Base-by-base conservation (phyloP, 2,113 vertebrate species). In the Pluvianellus socialis region DNA sequence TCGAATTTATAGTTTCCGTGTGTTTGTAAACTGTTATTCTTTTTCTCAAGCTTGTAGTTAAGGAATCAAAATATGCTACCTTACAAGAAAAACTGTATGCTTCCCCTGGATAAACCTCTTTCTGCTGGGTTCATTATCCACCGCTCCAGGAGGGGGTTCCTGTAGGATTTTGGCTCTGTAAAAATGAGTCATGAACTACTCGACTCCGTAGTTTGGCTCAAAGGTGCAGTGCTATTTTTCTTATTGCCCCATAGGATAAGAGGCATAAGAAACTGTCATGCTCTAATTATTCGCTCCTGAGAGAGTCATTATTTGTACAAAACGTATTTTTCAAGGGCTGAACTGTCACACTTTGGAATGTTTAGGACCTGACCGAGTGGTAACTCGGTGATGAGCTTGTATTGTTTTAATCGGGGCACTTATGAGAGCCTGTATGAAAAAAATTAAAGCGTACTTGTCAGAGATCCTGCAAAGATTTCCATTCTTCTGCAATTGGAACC, bases 341-440 rank as follows among this genome's bases (percentile, higher is more conserved):
- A 61, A 12, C 42, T 58, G 3, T 79, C 11, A 68, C 20, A 16
- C 26, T 32, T 26, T 14, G 42, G 52, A 26, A 52, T 13, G 12
- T 27, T 93, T 72, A 56, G 71, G 67, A 68, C n/a, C 35, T 56
- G 50, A 42, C 6, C 55, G 53, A 49, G 40, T 12, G 44, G 68
- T 45, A 79, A 9, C 35, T 52, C 30, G 0, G 33, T 10, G 7
- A 56, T 52, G 52, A 59, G 35, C 67, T 86, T 21, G 8, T 30
- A 16, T 28, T 38, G 12, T 42, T 68, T 71, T 35, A 61, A 0
- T 45, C 33, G 5, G 50, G 89, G 45, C 40, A 1, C 0, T 2
- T 50, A 11, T 16, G 35, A 77, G 24, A 75, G 10, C 28, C 24
- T 44, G 8, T 49, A 2, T 24, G 71, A 24, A 74, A 58, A 55